Evolutionary conservation across 2,888 invertebrate genomes (phyloP).

Genomic region (Lampropteryx suffumata): DNA sequence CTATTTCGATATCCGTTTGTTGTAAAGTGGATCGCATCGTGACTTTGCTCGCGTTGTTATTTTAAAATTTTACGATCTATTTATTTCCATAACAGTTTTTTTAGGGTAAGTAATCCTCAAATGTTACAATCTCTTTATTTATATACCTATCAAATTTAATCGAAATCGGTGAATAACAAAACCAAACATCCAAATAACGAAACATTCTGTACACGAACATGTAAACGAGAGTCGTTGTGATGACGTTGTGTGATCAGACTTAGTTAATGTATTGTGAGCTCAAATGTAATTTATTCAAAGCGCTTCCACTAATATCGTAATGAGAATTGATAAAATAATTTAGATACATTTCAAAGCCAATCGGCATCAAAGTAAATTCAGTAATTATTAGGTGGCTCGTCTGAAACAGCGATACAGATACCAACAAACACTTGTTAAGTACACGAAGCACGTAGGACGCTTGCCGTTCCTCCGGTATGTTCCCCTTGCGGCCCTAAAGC

Average conservation of each 20-base stretch:
- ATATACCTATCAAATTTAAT: too few species aligned
- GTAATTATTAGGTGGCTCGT: slow-evolving; percentile 14
- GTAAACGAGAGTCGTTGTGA: too few species aligned
- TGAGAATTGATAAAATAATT: not conserved
- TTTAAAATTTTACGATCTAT: too few species aligned
- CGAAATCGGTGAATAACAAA: too few species aligned
- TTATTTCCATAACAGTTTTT: too few species aligned
- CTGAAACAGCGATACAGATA: slow-evolving; percentile 18
- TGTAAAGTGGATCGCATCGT: not conserved
- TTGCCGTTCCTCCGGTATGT: slow-evolving; percentile 39
- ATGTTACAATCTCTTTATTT: too few species aligned
- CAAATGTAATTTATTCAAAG: not conserved
- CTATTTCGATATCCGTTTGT: slow-evolving; percentile 11
- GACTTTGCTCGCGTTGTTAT: too few species aligned
- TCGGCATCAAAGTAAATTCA: slow-evolving; percentile 8
- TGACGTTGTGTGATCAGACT: too few species aligned
- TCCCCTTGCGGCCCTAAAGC: slow-evolving; percentile 59
- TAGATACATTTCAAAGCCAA: slow-evolving; percentile 2
- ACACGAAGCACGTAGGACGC: slow-evolving; percentile 32
- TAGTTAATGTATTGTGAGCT: too few species aligned
- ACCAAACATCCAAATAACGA: too few species aligned
- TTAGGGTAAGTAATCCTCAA: too few species aligned
- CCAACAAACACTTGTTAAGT: slow-evolving; percentile 35
- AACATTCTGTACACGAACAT: too few species aligned
- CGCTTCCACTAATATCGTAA: not conserved